Conservation (phyloP, 1,140 invertebrate species). For the Apis cerana region DNA sequence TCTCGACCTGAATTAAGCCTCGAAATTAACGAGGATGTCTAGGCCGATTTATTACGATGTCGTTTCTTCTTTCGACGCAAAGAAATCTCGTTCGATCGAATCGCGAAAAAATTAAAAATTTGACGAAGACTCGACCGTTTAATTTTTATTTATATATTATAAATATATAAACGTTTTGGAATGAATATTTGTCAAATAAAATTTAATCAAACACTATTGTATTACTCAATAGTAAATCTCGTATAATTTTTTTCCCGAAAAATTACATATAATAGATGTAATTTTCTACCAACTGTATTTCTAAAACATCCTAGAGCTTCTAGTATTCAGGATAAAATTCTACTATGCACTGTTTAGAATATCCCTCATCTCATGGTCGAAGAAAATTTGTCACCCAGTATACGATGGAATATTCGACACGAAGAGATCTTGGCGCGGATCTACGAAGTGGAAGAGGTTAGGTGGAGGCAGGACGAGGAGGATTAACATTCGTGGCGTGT, state of each 20-base stretch:
- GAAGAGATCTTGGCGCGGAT: conserved; percentile 49
- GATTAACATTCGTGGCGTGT: conserved; percentile 56
- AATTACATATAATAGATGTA: too few species aligned
- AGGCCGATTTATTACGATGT: conserved; percentile 31
- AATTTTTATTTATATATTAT: background rate
- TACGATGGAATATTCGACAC: conserved; percentile 33
- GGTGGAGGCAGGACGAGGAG: conserved; percentile 41
- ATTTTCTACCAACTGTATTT: too few species aligned
- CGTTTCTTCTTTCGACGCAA: background rate
- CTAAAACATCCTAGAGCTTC: too few species aligned
- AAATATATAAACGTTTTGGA: background rate
- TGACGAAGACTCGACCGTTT: background rate
- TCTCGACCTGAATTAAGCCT: conserved; percentile 34
- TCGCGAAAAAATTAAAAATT: background rate
- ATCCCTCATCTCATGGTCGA: too few species aligned
- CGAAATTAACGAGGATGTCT: conserved; percentile 48
- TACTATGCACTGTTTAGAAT: background rate
- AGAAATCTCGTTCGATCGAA: background rate
- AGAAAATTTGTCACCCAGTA: conserved; percentile 33
- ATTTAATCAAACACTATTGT: too few species aligned
- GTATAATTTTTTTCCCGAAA: too few species aligned
- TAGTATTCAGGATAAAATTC: background rate
- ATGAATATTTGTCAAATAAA: too few species aligned
- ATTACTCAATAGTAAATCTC: too few species aligned
- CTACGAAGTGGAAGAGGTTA: conserved; percentile 39